Evolutionary conservation across 64 coral and sea anemone genomes (phyloP), one percentile per base, ranked within the genome.

Genomic region (Actinia tenebrosa): DNA sequence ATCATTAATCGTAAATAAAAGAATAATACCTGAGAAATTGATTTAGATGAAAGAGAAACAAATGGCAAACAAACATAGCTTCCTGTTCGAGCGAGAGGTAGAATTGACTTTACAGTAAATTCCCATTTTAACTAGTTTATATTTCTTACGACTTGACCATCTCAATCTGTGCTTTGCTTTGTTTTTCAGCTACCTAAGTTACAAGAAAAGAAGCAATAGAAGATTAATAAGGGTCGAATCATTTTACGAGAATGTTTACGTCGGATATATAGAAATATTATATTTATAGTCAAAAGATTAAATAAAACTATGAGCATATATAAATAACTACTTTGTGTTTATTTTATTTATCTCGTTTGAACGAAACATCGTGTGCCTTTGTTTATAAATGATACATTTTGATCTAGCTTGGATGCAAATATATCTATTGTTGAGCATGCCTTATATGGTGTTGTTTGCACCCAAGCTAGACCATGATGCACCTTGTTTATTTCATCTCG

Each of bases 231-330:
- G 9, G 4, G 10, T 75, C 1, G n/a, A 75, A 75, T 26, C 6
- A 75, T 75, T 75, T 75, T 75, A 75, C 26, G 26, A 75, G 27
- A 42, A 75, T 75, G 69, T 75, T 14, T 75, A 75, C 9, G 69
- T 75, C 69, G 5, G 14, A 75, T 75, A 66, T 19, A 75, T 75
- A 66, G 63, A 66, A 16, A 61, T 61, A 66, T 75, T 42, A 42
- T 75, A 75, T 75, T 75, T 75, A 75, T 75, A 26, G 25, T 26
- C 13, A 42, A 75, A 75, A 25, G 25, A 75, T 75, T 43, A 26
- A 75, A 75, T 75, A 75, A 75, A 75, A 75, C n/a, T 30, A 75
- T 75, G 69, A 75, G 69, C 69, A 75, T 43, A 26, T 71, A 30
- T 26, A 14, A 30, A 14, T 13, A 25, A 27, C 22, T 75, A 5